phyloP scores from a whole-genome alignment of 1,140 invertebrate species.

The Triops longicaudatus region DNA sequence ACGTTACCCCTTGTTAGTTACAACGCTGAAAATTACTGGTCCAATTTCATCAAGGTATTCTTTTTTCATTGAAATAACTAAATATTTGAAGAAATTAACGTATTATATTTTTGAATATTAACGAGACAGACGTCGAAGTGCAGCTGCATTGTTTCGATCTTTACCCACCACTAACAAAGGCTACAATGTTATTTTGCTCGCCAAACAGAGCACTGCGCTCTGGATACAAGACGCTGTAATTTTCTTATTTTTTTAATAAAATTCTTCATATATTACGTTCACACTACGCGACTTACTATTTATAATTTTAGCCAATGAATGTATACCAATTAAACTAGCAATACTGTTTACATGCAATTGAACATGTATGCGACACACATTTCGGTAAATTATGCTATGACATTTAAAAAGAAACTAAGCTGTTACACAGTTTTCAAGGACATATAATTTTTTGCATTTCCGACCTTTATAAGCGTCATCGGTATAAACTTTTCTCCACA shows the following conservation, averaged over 20 bases:
- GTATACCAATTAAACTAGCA: no score
- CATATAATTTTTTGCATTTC: no score
- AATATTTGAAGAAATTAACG: neutral
- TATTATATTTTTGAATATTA: conserved; percentile 4
- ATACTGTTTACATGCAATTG: no score
- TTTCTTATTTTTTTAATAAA: conserved; percentile 19
- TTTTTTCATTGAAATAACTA: neutral
- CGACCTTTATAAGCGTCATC: no score
- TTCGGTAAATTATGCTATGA: no score
- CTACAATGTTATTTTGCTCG: conserved; percentile 23
- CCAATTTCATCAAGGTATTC: neutral
- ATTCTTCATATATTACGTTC: no score
- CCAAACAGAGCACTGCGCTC: conserved; percentile 21
- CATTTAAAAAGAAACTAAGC: no score
- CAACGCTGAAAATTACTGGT: neutral
- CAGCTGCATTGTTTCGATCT: conserved; percentile 23
- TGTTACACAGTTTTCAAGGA: no score
- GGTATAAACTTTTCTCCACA: no score
- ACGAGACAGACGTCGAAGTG: conserved; percentile 22
- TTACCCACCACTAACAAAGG: conserved; percentile 18
- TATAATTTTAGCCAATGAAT: no score
- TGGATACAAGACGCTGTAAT: conserved; percentile 25
- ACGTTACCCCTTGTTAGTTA: neutral
- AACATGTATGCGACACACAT: no score
- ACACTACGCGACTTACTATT: no score